A percentile compares a stretch with the other conserved stretches of the same genome.
These are phyloP conservation scores for Drepanosiphum platanoidis DNA, from an alignment of 2,888 invertebrate species.

Conservation along the genomic window DNA sequence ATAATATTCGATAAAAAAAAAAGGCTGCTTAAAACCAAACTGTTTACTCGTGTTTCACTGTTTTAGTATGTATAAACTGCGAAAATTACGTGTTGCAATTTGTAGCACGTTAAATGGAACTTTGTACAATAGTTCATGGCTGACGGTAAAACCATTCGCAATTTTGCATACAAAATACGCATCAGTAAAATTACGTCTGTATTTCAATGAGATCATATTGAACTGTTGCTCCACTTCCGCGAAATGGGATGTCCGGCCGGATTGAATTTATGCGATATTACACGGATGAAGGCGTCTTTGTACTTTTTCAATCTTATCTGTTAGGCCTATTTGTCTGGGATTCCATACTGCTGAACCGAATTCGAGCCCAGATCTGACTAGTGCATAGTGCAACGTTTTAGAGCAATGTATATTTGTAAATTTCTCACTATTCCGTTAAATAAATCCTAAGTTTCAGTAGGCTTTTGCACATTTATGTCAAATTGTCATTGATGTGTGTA, in stretches of 20 bases:
- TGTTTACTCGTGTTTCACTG: too few relatives aligned
- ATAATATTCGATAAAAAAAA: too few relatives aligned
- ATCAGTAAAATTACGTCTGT: background rate
- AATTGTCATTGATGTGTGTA: background rate
- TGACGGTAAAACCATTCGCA: too few relatives aligned
- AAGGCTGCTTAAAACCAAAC: too few relatives aligned
- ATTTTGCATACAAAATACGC: background rate
- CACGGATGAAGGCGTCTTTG: background rate
- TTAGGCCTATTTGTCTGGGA: background rate
- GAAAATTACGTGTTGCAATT: too few relatives aligned
- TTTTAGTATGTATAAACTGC: too few relatives aligned
- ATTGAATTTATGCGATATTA: background rate
- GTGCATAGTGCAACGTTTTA: background rate
- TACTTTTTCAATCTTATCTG: background rate
- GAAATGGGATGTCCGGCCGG: too few relatives aligned
- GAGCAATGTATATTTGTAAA: background rate
- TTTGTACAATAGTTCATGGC: too few relatives aligned
- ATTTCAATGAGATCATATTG: background rate
- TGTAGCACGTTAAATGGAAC: too few relatives aligned
- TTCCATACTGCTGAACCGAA: background rate
- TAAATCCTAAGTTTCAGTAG: background rate
- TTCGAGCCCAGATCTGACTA: background rate
- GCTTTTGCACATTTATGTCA: background rate
- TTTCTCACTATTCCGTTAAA: background rate
- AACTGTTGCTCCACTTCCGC: too few relatives aligned